Evolutionary conservation across 2,797 vertebrate genomes (phyloP), one percentile per base, ranked within the genome.

Genomic region (Zenarchopterus dispar): DNA sequence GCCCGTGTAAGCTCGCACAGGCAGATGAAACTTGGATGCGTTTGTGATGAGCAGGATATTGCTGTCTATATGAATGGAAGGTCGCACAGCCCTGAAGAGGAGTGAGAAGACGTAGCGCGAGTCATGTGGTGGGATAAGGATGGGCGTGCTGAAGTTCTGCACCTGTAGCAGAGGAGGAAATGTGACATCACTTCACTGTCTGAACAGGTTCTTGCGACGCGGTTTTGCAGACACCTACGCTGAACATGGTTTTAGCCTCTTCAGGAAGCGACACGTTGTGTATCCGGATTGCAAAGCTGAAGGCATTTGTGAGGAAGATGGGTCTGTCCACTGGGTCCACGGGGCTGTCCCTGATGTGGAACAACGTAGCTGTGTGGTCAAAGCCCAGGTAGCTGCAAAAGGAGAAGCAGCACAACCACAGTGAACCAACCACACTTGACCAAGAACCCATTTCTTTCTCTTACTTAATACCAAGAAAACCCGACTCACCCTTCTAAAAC

Each of bases 41-140:
- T 99, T 99, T 75, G 97, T 99, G 89, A 97, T 93, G 60, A 99
- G 96, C 68, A 99, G 93, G 87, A 99, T 98, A 79, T 99, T 99
- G 91, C 94, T 95, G 93, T 99, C 96, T 80, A 99, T 91, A 75
- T 98, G 96, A 70, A 97, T 93, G 81, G 96, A 97, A 42, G 96
- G 96, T 36, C 95, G 93, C 17, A 96, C 95, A 19, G 97, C 95
- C 80, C 94, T 94, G 93, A 99, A 99, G 75, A 92, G 89, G 53
- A 99, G 94, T 33, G 96, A 96, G 81, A 99, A 99, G 85, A 98
- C 94, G 81, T 96, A 97, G 71, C 93, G 94, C 3, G 96, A 96
- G 88, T 97, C 92, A 8, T 95, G 95, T 5, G 97, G 94, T 5
- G 94, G 95, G 77, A 99, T 94, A 75, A 96, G 91, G 75, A 99